Evolutionary conservation across 2,888 invertebrate genomes (phyloP).

Genomic region (Itoplectis maculator): DNA sequence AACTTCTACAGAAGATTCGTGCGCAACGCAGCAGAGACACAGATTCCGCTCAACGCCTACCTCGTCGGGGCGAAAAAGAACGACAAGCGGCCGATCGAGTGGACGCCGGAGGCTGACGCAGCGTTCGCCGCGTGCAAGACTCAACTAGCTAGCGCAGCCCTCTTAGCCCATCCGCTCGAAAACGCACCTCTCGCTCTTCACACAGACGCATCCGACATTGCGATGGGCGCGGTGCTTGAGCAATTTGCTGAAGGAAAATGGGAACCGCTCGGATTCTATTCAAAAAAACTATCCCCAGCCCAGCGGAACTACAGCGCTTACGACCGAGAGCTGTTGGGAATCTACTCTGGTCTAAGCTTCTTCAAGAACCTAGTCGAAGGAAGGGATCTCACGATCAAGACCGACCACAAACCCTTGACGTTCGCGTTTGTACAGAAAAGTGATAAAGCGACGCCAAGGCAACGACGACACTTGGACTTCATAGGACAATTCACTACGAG

Average conservation of each 20-base stretch:
- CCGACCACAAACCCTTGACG: conserved; percentile 40
- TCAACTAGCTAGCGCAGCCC: conserved; percentile 22
- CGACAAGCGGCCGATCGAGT: too few relatives aligned
- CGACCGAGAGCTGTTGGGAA: too few relatives aligned
- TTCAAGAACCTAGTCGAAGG: conserved; percentile 33
- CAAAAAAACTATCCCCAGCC: conserved; percentile 21
- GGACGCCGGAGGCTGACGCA: too few relatives aligned
- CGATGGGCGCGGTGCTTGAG: conserved; percentile 68
- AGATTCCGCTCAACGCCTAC: too few relatives aligned
- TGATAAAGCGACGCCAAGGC: conserved; percentile 24
- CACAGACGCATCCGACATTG: conserved; percentile 38
- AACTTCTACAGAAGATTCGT: conserved; percentile 48
- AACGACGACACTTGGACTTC: conserved; percentile 38
- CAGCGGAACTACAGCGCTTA: conserved; percentile 37
- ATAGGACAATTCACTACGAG: conserved; percentile 32
- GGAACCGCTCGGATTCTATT: conserved; percentile 33
- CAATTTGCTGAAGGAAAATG: too few relatives aligned
- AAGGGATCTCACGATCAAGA: conserved; percentile 19
- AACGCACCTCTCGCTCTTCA: conserved; percentile 9
- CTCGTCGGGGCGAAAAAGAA: too few relatives aligned
- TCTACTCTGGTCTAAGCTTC: conserved; percentile 20
- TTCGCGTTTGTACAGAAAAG: conserved; percentile 39
- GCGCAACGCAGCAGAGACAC: conserved; percentile 1
- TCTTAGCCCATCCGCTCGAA: conserved; percentile 18
- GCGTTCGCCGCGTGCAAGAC: too few relatives aligned